Percentiles rank a stretch among this genome's conserved stretches.
These are phyloP conservation scores for Glaucomys volans DNA, from an alignment of 2,113 vertebrate species.

Conservation along the genomic window DNA sequence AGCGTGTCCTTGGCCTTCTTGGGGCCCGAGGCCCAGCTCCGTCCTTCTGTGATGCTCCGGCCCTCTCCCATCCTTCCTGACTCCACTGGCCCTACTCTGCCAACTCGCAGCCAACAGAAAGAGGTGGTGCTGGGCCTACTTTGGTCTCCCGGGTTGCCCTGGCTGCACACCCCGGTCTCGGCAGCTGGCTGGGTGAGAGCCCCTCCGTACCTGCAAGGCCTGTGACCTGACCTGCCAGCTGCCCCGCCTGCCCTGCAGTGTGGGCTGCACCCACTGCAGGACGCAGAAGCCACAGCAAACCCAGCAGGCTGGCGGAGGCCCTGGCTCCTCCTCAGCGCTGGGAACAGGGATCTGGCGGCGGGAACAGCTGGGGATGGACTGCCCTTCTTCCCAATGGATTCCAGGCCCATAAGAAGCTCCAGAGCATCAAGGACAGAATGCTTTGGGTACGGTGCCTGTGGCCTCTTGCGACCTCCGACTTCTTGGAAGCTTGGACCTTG, in stretches of 20 bases:
- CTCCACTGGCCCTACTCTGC: not conserved
- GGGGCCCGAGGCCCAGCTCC: not conserved
- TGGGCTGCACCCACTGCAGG: not conserved
- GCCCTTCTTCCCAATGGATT: too few relatives aligned
- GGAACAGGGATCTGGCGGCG: not conserved
- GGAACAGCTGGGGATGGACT: too few relatives aligned
- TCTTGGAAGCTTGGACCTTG: not conserved
- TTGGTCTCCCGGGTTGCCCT: not conserved
- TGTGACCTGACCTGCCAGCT: not conserved
- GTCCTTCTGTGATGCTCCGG: not conserved
- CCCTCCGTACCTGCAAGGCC: not conserved
- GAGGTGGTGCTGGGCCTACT: too few relatives aligned
- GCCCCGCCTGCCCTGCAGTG: too few relatives aligned
- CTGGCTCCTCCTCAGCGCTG: not conserved
- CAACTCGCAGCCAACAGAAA: not conserved
- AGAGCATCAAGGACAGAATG: not conserved
- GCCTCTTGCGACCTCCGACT: not conserved
- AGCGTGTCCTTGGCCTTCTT: not conserved
- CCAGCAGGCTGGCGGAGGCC: too few relatives aligned
- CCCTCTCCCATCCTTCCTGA: not conserved
- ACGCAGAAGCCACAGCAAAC: not conserved
- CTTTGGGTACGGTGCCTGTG: not conserved
- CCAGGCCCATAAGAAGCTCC: too few relatives aligned
- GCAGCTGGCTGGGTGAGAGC: too few relatives aligned
- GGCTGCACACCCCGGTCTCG: not conserved